phyloP scores from a whole-genome alignment of 2,113 vertebrate species.

The Atractosteus spatula region DNA sequence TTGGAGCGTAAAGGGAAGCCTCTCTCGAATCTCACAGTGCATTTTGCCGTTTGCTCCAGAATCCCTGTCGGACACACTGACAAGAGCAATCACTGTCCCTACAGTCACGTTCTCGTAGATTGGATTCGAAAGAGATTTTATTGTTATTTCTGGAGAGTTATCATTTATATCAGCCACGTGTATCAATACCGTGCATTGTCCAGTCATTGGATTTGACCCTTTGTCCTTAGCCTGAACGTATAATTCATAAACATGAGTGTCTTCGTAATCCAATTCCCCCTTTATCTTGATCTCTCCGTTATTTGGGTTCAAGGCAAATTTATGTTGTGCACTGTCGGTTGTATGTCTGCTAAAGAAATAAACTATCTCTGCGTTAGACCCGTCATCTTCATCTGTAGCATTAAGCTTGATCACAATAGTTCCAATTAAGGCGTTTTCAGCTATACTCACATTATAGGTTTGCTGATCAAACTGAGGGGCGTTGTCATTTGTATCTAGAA shows the following conservation, averaged over 20 bases:
- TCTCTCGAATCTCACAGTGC: constrained; percentile 46
- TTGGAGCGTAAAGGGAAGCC: constrained; percentile 54
- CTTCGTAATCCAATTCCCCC: constrained; percentile 45
- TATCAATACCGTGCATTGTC: constrained; percentile 39
- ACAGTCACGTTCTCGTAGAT: constrained; percentile 50
- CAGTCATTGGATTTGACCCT: constrained; percentile 30
- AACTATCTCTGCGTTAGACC: constrained; percentile 46
- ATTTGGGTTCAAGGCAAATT: constrained; percentile 32
- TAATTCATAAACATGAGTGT: constrained; percentile 42
- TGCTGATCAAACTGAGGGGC: constrained; percentile 51
- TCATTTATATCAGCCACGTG: constrained; percentile 54
- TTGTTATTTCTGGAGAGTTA: constrained; percentile 63
- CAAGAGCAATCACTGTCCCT: constrained; percentile 59
- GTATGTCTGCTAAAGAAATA: constrained; percentile 46
- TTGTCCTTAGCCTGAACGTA: constrained; percentile 44
- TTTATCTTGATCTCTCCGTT: constrained; percentile 44
- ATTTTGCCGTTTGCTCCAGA: constrained; percentile 58
- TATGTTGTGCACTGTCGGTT: constrained; percentile 40
- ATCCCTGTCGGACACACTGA: constrained; percentile 61
- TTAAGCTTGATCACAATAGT: constrained; percentile 41
- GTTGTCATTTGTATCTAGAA: constrained; percentile 60
- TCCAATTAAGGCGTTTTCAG: constrained; percentile 55
- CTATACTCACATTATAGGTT: constrained; percentile 41
- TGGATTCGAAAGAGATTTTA: constrained; percentile 66
- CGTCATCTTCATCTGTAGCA: constrained; percentile 56